Conservation (phyloP, 2,113 vertebrate species). For the Alectura lathami region DNA sequence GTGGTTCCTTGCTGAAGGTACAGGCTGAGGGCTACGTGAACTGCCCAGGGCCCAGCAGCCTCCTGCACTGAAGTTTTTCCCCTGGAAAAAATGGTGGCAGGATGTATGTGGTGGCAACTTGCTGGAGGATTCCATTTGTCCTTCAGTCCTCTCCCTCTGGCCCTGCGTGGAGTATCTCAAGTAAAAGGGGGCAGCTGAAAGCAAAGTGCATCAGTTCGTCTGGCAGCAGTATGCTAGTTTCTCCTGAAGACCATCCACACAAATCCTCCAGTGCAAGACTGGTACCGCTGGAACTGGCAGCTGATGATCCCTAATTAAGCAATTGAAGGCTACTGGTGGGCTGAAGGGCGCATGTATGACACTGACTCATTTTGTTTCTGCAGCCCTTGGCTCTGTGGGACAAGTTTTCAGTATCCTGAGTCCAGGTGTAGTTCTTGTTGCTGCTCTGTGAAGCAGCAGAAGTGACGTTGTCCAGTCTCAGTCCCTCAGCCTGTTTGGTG, state of each 20-base stretch:
- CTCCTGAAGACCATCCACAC: not conserved
- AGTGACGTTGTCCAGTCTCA: not conserved
- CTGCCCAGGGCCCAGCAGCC: not conserved
- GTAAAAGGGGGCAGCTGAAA: not conserved
- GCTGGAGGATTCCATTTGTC: not conserved
- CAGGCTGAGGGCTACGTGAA: not conserved
- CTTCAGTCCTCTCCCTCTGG: not conserved
- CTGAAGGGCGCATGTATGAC: not conserved
- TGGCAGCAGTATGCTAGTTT: accelerated
- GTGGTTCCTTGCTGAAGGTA: not conserved
- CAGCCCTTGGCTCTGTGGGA: not conserved
- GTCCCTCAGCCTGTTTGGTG: not conserved
- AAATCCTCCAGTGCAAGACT: not conserved
- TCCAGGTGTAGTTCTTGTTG: not conserved
- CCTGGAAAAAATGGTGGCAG: not conserved
- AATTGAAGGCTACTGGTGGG: not conserved
- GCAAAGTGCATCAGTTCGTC: not conserved
- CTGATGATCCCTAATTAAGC: not conserved
- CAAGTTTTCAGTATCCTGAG: not conserved
- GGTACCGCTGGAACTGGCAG: not conserved
- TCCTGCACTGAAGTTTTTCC: not conserved
- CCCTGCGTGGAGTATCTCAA: not conserved
- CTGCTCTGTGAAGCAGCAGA: not conserved
- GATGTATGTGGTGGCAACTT: not conserved
- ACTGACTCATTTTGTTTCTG: not conserved